Base-by-base conservation (phyloP, 1,140 invertebrate species). In the Steinernema khuongi region DNA sequence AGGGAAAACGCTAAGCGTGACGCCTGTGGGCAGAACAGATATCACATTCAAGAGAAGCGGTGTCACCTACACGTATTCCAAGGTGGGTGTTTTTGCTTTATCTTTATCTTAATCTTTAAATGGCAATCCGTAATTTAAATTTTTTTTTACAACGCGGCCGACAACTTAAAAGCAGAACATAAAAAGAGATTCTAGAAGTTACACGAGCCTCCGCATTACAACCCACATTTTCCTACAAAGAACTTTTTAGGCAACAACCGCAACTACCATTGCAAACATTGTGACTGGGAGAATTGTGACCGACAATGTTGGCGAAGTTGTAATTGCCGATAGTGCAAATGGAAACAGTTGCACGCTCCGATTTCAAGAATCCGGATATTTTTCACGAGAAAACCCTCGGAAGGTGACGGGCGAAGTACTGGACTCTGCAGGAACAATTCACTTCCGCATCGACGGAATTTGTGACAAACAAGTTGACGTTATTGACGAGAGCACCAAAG, bases 261-360 rank as follows among this genome's bases (percentile, higher is more conserved):
- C 94, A 4, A 98, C 96, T 14, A 98, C 95, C 17, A 83, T 85
- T 26, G 95, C 99, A 87, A 99, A 99, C 87, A 98, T 99, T 76
- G 97, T 99, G 78, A 94, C 99, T 36, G 97, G 97, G 69, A 95
- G 94, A 87, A 89, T 99, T 74, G 99, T 96, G 96, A 94, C 99
- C 17, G 97, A 99, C 88, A 94, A 99, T 86, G 93, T 96, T 85
- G 97, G 96, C 32, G 96, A 99, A 85, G 97, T 97, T 94, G 94
- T 97, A 84, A 97, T 98, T 76, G 89, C 90, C 31, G 94, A 96
- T 87, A 90, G 93, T 75, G 90, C 90, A 60, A 72, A 89, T 97
- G 93, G 93, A 68, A 92, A 95, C 82, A 94, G 93, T 85, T 97
- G 95, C 86, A 92, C 94, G 85, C 89, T 99, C 28, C 99, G 96